Base-by-base conservation (phyloP, 2,113 vertebrate genomes). In the Poeciliopsis occidentalis region DNA sequence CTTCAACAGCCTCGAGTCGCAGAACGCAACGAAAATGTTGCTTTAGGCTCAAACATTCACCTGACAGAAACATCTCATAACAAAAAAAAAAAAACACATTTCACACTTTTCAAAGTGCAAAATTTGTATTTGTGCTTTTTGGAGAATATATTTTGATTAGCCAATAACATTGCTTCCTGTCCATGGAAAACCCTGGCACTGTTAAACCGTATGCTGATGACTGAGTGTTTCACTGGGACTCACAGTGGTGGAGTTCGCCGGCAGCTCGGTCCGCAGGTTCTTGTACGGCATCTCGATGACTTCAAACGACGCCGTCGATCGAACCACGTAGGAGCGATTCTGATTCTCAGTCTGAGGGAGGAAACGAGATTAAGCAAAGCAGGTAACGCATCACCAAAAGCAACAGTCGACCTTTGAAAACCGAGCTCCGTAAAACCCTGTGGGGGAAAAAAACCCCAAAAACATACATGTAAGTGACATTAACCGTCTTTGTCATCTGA, bases 271-370 rank as follows among this genome's bases (percentile, higher is more conserved):
- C 3, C 78, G 85, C 84, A 98, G 93, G 68, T 97, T 98, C 91
- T 97, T 98, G 67, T 99, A 99, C 0, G 98, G 98, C 90, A 98
- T 97, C 90, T 98, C 97, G 22, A 98, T 96, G 73, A 99, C 97
- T 3, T 2, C 96, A 94, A 98, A 99, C 3, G 96, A 94, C 26
- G 96, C 98, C 0, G 94, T 95, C 0, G 98, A 97, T 65, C 94
- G 96, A 44, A 98, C 91, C 70, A 93, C 90, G 30, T 97, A 99
- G 0, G 98, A 99, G 7, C 95, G 96, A 80, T 99, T 99, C 93
- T 97, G 96, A 76, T 96, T 96, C 92, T 98, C 97, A 26, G 94
- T 89, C 97, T 98, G 85, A 68, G 24, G 31, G 76, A 85, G 2
- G 47, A 24, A 39, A 27, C 31, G 27, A 17, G 30, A 4, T 30